These are phyloP conservation scores for Drosophila testacea DNA, from an alignment of 2,888 invertebrate species.

Conservation along the genomic window DNA sequence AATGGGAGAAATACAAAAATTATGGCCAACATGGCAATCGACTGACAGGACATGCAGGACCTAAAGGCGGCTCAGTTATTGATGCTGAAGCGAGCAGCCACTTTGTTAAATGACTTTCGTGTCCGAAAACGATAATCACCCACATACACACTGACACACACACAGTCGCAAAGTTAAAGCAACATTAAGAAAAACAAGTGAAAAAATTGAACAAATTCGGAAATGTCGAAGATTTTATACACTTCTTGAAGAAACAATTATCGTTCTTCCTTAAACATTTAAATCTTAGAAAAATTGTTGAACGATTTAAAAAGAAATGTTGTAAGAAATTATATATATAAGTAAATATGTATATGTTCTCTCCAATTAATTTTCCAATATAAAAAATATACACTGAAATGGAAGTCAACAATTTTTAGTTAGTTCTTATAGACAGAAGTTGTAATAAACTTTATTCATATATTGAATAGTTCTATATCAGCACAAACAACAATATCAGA, in stretches of 20 bases:
- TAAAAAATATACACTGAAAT: no score
- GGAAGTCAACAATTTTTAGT: no score
- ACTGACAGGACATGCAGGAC: conserved; percentile 10
- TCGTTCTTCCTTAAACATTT: no score
- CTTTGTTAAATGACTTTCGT: conserved; percentile 73
- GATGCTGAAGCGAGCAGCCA: conserved; percentile 56
- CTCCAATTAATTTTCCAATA: no score
- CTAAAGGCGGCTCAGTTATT: conserved; percentile 31
- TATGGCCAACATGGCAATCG: conserved; percentile 34
- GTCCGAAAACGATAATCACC: conserved; percentile 64
- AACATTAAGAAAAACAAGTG: conserved; percentile 19
- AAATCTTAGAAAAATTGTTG: no score
- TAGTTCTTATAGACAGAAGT: no score
- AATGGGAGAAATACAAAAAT: conserved; percentile 25
- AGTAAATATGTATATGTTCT: no score
- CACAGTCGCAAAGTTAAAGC: background rate
- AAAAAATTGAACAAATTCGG: conserved; percentile 1
- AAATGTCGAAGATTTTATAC: background rate
- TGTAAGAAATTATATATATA: no score
- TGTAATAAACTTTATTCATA: no score
- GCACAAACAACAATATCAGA: no score
- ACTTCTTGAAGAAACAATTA: background rate
- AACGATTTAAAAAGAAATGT: no score
- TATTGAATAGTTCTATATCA: no score
- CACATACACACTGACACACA: conserved; percentile 32